These are phyloP conservation scores for Loris lydekkerianus DNA, from an alignment of 2,797 vertebrate genomes.

Conservation along the genomic window DNA sequence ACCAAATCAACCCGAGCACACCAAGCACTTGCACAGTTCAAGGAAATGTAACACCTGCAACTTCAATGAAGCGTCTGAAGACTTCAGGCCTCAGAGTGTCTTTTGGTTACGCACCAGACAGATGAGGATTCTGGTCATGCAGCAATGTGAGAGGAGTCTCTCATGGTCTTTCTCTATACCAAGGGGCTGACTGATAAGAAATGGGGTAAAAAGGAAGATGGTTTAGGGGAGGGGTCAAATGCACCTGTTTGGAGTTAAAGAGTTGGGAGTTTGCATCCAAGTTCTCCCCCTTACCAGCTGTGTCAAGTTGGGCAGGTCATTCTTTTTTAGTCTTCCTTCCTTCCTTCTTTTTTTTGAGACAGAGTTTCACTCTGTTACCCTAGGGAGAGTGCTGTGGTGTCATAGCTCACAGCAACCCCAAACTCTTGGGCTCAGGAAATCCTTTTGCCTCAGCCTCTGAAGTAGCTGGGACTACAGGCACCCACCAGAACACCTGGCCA, in stretches of 20 bases:
- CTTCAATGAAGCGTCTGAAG: not conserved
- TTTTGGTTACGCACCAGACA: not conserved
- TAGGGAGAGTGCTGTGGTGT: too few species aligned
- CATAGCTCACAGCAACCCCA: too few species aligned
- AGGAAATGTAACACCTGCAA: not conserved
- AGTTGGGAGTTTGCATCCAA: not conserved
- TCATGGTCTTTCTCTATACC: not conserved
- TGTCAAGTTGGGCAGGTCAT: not conserved
- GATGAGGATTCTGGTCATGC: not conserved
- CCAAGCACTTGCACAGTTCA: not conserved
- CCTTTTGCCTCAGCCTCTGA: too few species aligned
- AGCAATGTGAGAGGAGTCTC: not conserved
- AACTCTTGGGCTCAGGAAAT: too few species aligned
- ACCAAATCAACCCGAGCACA: constrained; percentile 70
- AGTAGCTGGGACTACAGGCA: too few species aligned
- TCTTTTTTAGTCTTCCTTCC: not conserved
- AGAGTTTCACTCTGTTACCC: too few species aligned
- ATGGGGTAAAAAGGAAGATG: not conserved
- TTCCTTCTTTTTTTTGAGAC: too few species aligned
- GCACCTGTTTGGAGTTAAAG: not conserved
- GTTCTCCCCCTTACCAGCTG: not conserved
- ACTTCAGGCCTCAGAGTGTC: not conserved
- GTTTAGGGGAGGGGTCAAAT: not conserved
- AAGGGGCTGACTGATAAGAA: not conserved
- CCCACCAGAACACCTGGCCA: too few species aligned